phyloP scores from a whole-genome alignment of 2,113 vertebrate species.

The Pelodiscus sinensis region DNA sequence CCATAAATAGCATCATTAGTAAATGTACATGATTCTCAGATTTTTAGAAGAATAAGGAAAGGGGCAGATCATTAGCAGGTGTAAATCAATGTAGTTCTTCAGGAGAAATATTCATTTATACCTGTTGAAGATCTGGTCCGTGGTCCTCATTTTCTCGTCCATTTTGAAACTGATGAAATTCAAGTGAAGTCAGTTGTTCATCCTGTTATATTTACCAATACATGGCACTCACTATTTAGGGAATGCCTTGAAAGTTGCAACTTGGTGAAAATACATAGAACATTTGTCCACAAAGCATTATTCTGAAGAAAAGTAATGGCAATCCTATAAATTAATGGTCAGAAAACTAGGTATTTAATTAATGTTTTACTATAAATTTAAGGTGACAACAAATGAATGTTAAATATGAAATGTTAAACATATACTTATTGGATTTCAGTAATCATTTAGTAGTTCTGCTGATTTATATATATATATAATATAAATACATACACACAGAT shows the following conservation, averaged over 20 bases:
- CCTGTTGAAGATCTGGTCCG: not conserved
- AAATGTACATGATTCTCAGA: not conserved
- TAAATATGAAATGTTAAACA: too few relatives aligned
- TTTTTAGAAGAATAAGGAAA: not conserved
- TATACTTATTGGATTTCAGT: too few relatives aligned
- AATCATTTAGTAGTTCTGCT: too few relatives aligned
- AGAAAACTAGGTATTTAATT: too few relatives aligned
- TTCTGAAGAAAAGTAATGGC: too few relatives aligned
- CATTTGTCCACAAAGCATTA: not conserved
- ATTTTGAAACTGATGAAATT: not conserved
- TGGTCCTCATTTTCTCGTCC: not conserved
- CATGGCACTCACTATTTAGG: not conserved
- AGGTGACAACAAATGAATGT: too few relatives aligned
- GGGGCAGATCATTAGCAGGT: not conserved
- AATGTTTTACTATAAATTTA: too few relatives aligned
- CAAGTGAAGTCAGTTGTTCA: not conserved
- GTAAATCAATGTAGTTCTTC: not conserved
- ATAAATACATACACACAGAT: too few relatives aligned
- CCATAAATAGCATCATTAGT: not conserved
- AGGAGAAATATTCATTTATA: not conserved
- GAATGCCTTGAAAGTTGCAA: not conserved
- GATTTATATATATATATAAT: too few relatives aligned
- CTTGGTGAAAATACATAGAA: not conserved
- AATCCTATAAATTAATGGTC: too few relatives aligned
- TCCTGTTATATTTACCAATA: not conserved